Conservation (phyloP, 2,888 invertebrate genomes). For the Xanthia togata region DNA sequence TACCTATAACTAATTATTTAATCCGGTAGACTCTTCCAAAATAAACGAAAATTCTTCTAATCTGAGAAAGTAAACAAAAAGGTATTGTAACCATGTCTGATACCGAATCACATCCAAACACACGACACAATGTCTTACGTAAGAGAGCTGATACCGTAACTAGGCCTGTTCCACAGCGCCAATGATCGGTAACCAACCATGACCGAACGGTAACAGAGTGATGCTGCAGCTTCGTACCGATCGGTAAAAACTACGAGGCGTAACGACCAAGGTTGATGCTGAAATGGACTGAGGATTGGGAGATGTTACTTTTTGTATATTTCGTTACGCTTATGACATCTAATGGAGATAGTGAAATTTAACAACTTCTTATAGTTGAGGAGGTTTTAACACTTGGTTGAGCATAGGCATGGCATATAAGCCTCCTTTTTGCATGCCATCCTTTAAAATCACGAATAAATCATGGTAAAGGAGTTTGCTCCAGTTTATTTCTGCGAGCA, state of each 20-base stretch:
- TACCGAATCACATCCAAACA: constrained; percentile 36
- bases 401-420: not conserved
- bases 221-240: constrained; percentile 50
- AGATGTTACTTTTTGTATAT: constrained; percentile 12
- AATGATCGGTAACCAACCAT: constrained; percentile 68
- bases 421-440: not conserved
- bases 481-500: not conserved
- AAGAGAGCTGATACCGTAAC: constrained; percentile 59
- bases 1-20: not conserved
- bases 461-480: not conserved
- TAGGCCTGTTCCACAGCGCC: constrained; percentile 59
- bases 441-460: not conserved
- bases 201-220: constrained; percentile 61
- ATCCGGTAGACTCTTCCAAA: not conserved
- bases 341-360: not conserved
- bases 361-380: not conserved
- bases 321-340: not conserved
- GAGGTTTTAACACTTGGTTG: too few relatives aligned
- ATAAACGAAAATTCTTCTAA: not conserved
- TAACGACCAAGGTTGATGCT: constrained; percentile 48
- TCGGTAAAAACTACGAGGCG: constrained; percentile 20
- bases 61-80: constrained; percentile 20
- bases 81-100: constrained; percentile 23
- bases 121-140: constrained; percentile 60
- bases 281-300: constrained; percentile 33